These are phyloP conservation scores for Misgurnus anguillicaudatus DNA, from an alignment of 2,113 vertebrate species.

Conservation along the genomic window DNA sequence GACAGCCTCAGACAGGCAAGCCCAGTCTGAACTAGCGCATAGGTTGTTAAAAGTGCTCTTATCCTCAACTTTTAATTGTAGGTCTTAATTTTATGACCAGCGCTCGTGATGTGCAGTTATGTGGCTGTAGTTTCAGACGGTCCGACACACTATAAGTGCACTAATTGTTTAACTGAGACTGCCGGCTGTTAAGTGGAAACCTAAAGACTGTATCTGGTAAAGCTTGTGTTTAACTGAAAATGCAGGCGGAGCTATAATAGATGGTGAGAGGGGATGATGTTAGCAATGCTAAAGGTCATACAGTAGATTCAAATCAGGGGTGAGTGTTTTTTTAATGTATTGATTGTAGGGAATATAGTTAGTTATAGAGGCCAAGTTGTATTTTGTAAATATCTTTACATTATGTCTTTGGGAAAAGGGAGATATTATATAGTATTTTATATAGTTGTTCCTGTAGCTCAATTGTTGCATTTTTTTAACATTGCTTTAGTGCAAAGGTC, in stretches of 20 bases:
- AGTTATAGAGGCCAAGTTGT: no score
- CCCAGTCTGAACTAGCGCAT: constrained; percentile 51
- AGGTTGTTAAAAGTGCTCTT: constrained; percentile 49
- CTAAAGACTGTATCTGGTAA: constrained; percentile 20
- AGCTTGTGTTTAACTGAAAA: constrained; percentile 14
- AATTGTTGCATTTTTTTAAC: no score
- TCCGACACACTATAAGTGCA: constrained; percentile 28
- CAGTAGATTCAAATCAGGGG: no score
- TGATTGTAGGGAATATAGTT: no score
- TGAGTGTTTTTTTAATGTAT: no score
- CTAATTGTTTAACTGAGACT: constrained; percentile 44
- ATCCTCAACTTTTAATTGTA: constrained; percentile 53
- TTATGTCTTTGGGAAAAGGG: no score
- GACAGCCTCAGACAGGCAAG: constrained; percentile 51
- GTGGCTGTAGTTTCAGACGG: constrained; percentile 36
- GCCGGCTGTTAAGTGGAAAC: constrained; percentile 32
- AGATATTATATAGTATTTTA: no score
- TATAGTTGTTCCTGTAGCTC: no score
- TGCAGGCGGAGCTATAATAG: not conserved
- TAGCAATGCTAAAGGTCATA: no score
- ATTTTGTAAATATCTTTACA: no score
- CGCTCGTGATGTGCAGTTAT: constrained; percentile 59
- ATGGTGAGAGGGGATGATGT: not conserved
- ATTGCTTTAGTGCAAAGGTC: no score
- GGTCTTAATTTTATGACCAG: constrained; percentile 53